phyloP scores from a whole-genome alignment of 2,888 invertebrate species.

The Chloroclystis v-ata region DNA sequence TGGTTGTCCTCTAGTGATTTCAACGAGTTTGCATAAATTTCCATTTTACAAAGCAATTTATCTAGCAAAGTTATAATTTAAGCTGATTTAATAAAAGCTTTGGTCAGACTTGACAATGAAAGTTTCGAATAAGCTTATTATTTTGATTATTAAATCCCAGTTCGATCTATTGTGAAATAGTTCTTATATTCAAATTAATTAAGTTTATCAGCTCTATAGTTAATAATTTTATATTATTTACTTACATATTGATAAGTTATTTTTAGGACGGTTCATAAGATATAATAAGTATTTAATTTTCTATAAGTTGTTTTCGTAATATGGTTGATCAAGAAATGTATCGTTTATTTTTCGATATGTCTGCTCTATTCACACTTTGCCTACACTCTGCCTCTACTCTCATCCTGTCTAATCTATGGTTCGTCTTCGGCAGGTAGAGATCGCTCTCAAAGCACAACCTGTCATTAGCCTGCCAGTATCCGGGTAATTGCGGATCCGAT shows the following conservation, averaged over 20 bases:
- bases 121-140: conserved; percentile 18
- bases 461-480: conserved; percentile 50
- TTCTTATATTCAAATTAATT: too few species aligned
- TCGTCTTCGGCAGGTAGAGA: conserved; percentile 7
- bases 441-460: conserved; percentile 43
- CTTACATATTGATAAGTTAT: too few species aligned
- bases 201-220: too few species aligned
- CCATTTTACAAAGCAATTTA: conserved; percentile 24
- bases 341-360: too few species aligned
- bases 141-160: conserved; percentile 12
- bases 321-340: too few species aligned
- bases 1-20: conserved; percentile 19
- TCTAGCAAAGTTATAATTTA: conserved; percentile 23
- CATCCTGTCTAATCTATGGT: conserved; percentile 1
- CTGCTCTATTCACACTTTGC: background rate
- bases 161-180: background rate
- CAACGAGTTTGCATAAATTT: conserved; percentile 24
- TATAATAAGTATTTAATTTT: too few species aligned
- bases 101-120: conserved; percentile 19
- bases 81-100: conserved; percentile 21
- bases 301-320: too few species aligned
- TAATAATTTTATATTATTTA: too few species aligned
- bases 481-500: conserved; percentile 36
- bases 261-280: too few species aligned
- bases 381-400: background rate